phyloP scores from a whole-genome alignment of 1,140 invertebrate genomes.

The Aphidius ervi region DNA sequence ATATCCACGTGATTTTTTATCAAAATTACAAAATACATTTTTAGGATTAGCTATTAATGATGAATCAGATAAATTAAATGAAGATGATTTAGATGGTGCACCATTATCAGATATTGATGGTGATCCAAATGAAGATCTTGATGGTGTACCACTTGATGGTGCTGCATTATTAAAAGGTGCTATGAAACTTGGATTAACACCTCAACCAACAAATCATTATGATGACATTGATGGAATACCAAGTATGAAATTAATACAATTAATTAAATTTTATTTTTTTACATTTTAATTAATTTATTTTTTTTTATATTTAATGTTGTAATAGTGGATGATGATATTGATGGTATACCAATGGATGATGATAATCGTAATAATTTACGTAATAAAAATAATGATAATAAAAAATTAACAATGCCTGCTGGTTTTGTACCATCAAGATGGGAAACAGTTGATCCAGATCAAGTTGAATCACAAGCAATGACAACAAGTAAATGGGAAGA shows the following conservation, averaged over 20 bases:
- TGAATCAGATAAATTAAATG: conserved; percentile 49
- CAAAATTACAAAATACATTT: conserved; percentile 88
- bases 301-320: not conserved
- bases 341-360: conserved; percentile 71
- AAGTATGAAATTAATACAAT: conserved; percentile 49
- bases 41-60: conserved; percentile 60
- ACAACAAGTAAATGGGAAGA: conserved; percentile 86
- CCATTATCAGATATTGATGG: conserved; percentile 62
- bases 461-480: conserved; percentile 81
- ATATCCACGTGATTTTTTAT: conserved; percentile 91
- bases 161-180: conserved; percentile 71
- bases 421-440: conserved; percentile 87
- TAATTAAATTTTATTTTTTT: conserved; percentile 12
- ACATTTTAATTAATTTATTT: conserved; percentile 6
- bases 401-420: conserved; percentile 52
- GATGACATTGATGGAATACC: conserved; percentile 75
- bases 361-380: conserved; percentile 40
- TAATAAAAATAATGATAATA: conserved; percentile 40
- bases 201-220: conserved; percentile 48
- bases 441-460: conserved; percentile 90
- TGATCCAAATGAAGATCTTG: conserved; percentile 64
- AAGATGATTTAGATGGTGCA: conserved; percentile 64
- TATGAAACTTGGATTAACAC: conserved; percentile 55
- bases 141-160: conserved; percentile 79
- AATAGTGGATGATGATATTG: conserved; percentile 80